Percentiles rank a stretch among this genome's conserved stretches.
phyloP scores from a whole-genome alignment of 2,888 invertebrate species.

The Craniophora ligustri region DNA sequence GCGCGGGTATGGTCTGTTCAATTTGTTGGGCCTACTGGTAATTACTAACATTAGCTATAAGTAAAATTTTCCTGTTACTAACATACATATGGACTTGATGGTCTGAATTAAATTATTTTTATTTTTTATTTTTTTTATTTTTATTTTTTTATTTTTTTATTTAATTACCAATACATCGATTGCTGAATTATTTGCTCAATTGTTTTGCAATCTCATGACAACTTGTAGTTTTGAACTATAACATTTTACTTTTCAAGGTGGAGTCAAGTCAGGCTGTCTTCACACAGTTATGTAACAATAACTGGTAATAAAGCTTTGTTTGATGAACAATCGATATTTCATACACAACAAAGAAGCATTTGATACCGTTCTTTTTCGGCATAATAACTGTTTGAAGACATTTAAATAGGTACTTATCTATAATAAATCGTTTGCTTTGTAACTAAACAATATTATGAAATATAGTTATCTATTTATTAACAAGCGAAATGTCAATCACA shows the following conservation, averaged over 20 bases:
- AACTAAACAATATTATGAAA: not conserved
- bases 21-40: too few species aligned
- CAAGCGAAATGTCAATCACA: not conserved
- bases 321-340: slow-evolving; percentile 52
- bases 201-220: slow-evolving; percentile 58
- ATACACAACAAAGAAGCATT: slow-evolving; percentile 50
- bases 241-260: slow-evolving; percentile 61
- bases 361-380: slow-evolving; percentile 42
- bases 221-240: slow-evolving; percentile 58
- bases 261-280: slow-evolving; percentile 47
- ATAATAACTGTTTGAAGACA: slow-evolving; percentile 11
- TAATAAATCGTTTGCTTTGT: not conserved
- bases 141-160: too few species aligned
- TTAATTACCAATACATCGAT: slow-evolving; percentile 40
- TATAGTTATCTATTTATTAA: not conserved
- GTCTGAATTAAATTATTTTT: too few species aligned
- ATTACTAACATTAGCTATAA: too few species aligned
- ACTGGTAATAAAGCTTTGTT: slow-evolving; percentile 45
- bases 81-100: too few species aligned
- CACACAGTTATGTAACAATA: slow-evolving; percentile 54
- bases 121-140: too few species aligned
- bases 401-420: slow-evolving; percentile 3
- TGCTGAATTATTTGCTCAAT: slow-evolving; percentile 26
- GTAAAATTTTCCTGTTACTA: too few species aligned
- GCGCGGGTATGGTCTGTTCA: too few species aligned